A percentile compares a stretch with the other conserved stretches of the same genome.
phyloP scores from a whole-genome alignment of 2,888 invertebrate genomes.

The Drosophila sordidula region DNA sequence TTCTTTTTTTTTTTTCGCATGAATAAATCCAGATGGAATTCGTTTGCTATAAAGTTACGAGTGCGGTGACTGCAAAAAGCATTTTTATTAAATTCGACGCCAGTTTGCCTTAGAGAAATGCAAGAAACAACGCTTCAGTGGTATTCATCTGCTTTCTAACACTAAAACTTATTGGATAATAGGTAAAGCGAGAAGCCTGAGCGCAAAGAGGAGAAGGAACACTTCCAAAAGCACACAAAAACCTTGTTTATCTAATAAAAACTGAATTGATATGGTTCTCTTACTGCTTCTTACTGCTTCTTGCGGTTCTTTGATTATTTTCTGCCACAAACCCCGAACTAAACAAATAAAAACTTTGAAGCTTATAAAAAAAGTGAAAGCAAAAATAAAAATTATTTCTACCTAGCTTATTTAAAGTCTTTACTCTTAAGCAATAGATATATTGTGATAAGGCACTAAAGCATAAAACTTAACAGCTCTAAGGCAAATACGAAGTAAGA shows the following conservation, averaged over 20 bases:
- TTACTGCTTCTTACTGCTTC: too few relatives aligned
- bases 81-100: not conserved
- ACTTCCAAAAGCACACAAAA: not conserved
- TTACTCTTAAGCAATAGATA: too few relatives aligned
- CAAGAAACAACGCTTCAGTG: not conserved
- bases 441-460: too few relatives aligned
- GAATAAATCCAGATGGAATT: not conserved
- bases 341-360: too few relatives aligned
- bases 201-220: not conserved
- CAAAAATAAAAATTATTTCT: too few relatives aligned
- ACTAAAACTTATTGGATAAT: not conserved
- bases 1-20: not conserved
- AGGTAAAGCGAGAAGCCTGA: not conserved
- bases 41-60: not conserved
- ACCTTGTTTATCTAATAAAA: conserved; percentile 8
- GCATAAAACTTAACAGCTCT: too few relatives aligned
- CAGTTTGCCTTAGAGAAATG: not conserved
- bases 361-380: too few relatives aligned
- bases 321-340: too few relatives aligned
- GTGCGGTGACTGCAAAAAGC: not conserved
- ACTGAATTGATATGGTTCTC: not conserved
- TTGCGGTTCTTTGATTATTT: too few relatives aligned
- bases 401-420: too few relatives aligned
- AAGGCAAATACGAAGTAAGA: too few relatives aligned
- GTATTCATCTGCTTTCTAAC: not conserved